phyloP scores from a whole-genome alignment of 2,888 invertebrate genomes.

The Pristionchus exspectatus region DNA sequence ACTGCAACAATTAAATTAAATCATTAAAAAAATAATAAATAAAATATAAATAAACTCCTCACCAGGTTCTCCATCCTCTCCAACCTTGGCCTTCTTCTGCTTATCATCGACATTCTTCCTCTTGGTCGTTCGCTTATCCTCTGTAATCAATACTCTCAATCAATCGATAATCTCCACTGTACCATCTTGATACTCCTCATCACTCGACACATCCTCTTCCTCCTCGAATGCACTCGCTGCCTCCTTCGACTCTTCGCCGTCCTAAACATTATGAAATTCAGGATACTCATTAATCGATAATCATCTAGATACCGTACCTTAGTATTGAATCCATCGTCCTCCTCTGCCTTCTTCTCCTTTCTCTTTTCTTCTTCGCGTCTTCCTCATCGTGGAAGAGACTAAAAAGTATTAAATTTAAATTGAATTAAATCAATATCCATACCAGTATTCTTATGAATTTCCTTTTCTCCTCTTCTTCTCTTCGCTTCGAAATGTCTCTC shows the following conservation, averaged over 20 bases:
- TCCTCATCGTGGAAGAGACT: constrained; percentile 67
- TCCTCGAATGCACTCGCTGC: constrained; percentile 57
- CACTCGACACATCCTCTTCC: constrained; percentile 58
- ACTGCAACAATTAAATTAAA: constrained; percentile 59
- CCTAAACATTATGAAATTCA: constrained; percentile 50
- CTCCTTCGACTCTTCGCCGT: constrained; percentile 56
- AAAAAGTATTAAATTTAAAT: constrained; percentile 32
- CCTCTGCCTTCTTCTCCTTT: constrained; percentile 78
- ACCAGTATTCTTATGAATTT: constrained; percentile 63
- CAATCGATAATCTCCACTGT: background rate
- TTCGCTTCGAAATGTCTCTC: constrained; percentile 68
- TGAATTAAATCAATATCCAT: background rate
- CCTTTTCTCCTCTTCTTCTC: constrained; percentile 55
- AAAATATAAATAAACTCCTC: background rate
- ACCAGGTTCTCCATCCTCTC: constrained; percentile 53
- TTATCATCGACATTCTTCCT: constrained; percentile 55
- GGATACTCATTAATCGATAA: background rate
- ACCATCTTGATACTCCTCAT: constrained; percentile 61
- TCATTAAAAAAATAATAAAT: background rate
- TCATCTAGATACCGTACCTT: constrained; percentile 55
- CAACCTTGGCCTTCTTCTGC: constrained; percentile 60
- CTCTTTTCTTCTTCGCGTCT: constrained; percentile 66
- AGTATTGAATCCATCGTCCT: constrained; percentile 64
- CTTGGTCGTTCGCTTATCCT: constrained; percentile 58
- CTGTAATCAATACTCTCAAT: constrained; percentile 49